Evolutionary conservation across 2,888 invertebrate genomes (phyloP).

Genomic region (Agrypnus murinus): DNA sequence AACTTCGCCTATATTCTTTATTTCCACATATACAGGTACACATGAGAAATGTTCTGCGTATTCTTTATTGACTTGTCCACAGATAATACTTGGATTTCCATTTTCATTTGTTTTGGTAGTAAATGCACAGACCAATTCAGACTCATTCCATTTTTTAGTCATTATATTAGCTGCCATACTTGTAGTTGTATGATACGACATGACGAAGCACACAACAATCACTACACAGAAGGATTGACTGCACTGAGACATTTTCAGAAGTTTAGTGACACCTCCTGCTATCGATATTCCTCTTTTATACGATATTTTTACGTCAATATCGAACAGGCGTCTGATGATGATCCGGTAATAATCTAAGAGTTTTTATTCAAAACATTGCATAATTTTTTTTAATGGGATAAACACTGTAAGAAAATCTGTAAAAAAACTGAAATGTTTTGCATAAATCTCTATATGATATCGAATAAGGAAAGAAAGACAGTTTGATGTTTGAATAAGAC

Average conservation of each 20-base stretch:
- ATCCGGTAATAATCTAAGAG: too few relatives aligned
- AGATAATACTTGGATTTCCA: slow-evolving; percentile 22
- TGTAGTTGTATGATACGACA: background rate
- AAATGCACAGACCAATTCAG: slow-evolving; percentile 6
- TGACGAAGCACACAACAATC: background rate
- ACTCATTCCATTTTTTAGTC: background rate
- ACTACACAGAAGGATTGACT: slow-evolving; percentile 4
- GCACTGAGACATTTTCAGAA: background rate
- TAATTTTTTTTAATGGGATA: too few relatives aligned
- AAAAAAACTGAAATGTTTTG: background rate
- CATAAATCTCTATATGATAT: background rate
- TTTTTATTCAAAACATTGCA: too few relatives aligned
- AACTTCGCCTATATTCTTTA: background rate
- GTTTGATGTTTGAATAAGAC: background rate
- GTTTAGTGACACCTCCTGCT: background rate
- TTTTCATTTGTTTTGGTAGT: too few relatives aligned
- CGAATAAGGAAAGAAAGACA: background rate
- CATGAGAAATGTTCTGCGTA: background rate
- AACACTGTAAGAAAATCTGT: too few relatives aligned
- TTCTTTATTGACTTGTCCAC: background rate
- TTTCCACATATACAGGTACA: background rate
- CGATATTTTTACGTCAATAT: slow-evolving; percentile 1
- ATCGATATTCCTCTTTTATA: background rate
- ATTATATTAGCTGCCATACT: background rate
- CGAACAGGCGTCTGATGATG: background rate